A percentile compares a stretch with the other conserved stretches of the same genome.
Conservation (phyloP, 2,888 invertebrate species). For the Formica aserva region DNA sequence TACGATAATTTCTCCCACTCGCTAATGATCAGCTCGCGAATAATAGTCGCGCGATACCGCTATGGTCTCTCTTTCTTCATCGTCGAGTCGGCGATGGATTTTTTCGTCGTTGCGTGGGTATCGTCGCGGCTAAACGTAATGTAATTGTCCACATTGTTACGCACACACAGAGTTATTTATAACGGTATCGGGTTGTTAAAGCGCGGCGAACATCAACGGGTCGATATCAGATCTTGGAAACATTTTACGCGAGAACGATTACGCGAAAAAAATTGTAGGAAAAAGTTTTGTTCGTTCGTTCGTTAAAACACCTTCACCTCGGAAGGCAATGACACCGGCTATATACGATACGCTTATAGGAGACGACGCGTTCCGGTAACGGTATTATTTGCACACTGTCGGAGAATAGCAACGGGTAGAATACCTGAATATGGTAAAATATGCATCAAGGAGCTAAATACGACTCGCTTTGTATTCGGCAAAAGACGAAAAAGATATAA, state of each 20-base stretch:
- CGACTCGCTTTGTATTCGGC: not conserved
- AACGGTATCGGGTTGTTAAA: slow-evolving; percentile 38
- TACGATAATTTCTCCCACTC: slow-evolving; percentile 50
- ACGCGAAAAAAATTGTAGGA: slow-evolving; percentile 19
- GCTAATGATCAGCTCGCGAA: slow-evolving; percentile 23
- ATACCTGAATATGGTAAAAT: slow-evolving; percentile 1
- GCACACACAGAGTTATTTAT: slow-evolving; percentile 10
- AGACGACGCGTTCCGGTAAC: slow-evolving; percentile 36
- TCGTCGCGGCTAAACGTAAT: slow-evolving; percentile 11
- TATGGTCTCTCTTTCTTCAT: slow-evolving; percentile 18
- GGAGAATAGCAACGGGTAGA: not conserved
- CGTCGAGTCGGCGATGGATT: not conserved
- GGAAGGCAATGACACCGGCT: slow-evolving; percentile 27
- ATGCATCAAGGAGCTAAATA: slow-evolving; percentile 17
- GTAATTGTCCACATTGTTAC: slow-evolving; percentile 36
- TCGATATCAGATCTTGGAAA: slow-evolving; percentile 28
- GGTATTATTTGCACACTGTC: slow-evolving; percentile 42
- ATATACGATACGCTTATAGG: slow-evolving; percentile 13
- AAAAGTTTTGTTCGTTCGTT: slow-evolving; percentile 10
- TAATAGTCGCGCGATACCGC: slow-evolving; percentile 28
- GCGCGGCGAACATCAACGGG: not conserved
- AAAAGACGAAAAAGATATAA: not conserved
- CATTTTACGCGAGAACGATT: not conserved
- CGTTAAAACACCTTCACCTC: slow-evolving; percentile 23
- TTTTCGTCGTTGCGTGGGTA: slow-evolving; percentile 19